Evolutionary conservation across 2,888 invertebrate genomes (phyloP).

Genomic region (Tortricodes alternella): DNA sequence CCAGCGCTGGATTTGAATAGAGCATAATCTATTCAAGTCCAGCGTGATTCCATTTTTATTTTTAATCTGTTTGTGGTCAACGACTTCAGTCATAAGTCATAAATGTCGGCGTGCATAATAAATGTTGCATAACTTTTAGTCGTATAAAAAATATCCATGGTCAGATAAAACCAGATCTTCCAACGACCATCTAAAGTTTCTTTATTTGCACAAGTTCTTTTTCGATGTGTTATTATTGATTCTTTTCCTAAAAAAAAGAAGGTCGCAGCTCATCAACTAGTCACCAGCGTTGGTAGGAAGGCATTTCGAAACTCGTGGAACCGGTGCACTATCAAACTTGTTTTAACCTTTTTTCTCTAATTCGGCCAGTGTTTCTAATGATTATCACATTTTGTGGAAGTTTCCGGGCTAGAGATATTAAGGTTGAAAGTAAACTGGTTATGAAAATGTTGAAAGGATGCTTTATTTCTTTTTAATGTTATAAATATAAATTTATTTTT

Average conservation of each 20-base stretch:
- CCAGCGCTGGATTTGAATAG: too few species aligned
- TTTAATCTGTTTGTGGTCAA: not conserved
- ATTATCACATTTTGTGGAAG: not conserved
- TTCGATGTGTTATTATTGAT: not conserved
- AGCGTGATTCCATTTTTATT: too few species aligned
- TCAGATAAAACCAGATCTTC: too few species aligned
- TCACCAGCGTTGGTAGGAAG: not conserved
- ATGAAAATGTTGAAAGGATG: too few species aligned
- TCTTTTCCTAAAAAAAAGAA: not conserved
- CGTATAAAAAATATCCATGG: too few species aligned
- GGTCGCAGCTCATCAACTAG: not conserved
- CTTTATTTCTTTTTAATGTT: too few species aligned
- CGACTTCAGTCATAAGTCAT: not conserved
- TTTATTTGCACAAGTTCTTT: not conserved
- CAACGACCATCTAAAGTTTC: too few species aligned
- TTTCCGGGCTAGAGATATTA: too few species aligned
- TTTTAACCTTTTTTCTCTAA: slow-evolving; percentile 18
- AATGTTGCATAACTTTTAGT: not conserved
- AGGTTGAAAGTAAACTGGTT: too few species aligned
- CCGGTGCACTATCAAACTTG: slow-evolving; percentile 29
- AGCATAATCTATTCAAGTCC: too few species aligned
- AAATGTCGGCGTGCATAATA: not conserved
- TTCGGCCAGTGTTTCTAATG: slow-evolving; percentile 3
- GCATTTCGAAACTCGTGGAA: slow-evolving; percentile 22
- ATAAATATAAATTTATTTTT: too few species aligned